Conservation (phyloP, 2,113 vertebrate species). For the Malurus elegans region DNA sequence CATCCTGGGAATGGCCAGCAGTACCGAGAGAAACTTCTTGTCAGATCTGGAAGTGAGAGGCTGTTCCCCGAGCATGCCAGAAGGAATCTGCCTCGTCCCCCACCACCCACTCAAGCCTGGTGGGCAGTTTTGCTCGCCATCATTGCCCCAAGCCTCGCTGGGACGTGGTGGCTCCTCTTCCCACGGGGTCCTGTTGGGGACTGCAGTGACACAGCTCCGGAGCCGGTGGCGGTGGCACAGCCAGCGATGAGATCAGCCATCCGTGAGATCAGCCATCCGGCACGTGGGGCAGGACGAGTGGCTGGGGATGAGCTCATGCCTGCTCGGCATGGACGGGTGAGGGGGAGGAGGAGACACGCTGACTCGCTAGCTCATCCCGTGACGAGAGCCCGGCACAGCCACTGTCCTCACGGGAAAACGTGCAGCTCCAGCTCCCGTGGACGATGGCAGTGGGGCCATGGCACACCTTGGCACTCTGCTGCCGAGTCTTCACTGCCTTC, state of each 20-base stretch:
- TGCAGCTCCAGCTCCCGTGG: neutral
- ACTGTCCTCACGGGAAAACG: neutral
- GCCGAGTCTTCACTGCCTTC: constrained; percentile 15
- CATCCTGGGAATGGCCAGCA: neutral
- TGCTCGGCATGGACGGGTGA: neutral
- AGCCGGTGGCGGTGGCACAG: neutral
- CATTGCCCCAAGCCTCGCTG: neutral
- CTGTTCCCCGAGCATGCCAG: neutral
- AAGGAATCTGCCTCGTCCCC: neutral
- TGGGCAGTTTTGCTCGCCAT: neutral
- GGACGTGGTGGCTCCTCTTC: neutral
- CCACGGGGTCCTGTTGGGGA: neutral
- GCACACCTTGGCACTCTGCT: neutral
- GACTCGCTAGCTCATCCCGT: neutral
- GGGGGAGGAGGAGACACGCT: constrained; percentile 9
- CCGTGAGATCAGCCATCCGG: constrained; percentile 28
- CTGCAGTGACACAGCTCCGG: neutral
- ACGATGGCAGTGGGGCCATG: neutral
- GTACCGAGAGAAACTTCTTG: neutral
- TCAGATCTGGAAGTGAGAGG: neutral
- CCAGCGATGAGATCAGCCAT: constrained; percentile 21
- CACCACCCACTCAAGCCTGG: neutral
- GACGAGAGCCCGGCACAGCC: neutral
- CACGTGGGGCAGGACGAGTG: neutral
- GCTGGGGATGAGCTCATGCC: constrained; percentile 61